Evolutionary conservation across 2,113 vertebrate genomes (phyloP).

Genomic region (Oxyruncus cristatus): DNA sequence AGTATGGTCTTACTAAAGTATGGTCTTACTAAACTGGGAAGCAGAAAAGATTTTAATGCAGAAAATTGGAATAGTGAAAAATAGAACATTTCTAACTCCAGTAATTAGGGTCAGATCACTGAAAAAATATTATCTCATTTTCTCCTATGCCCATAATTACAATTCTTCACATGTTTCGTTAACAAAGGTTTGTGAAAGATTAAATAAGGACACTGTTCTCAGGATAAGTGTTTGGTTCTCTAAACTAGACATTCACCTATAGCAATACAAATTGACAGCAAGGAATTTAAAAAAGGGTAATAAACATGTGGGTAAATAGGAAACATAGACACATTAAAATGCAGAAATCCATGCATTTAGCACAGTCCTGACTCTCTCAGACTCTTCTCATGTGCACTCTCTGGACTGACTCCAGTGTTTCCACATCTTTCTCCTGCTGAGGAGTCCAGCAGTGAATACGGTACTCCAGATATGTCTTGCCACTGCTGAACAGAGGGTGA

Average conservation of each 20-base stretch:
- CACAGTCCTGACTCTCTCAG: not conserved
- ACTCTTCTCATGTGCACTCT: not conserved
- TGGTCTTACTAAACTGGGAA: not conserved
- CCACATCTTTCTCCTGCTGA: not conserved
- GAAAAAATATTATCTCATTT: not conserved
- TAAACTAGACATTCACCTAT: not conserved
- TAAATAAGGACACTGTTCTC: not conserved
- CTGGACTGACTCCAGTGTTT: not conserved
- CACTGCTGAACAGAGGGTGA: not conserved
- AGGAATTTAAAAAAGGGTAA: not conserved
- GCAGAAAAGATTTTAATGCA: not conserved
- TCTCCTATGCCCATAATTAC: not conserved
- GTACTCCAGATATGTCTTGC: no score
- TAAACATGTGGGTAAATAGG: not conserved
- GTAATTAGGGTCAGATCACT: not conserved
- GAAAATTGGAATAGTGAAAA: not conserved
- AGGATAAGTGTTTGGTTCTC: not conserved
- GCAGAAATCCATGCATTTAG: not conserved
- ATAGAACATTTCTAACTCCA: not conserved
- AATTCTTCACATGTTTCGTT: not conserved
- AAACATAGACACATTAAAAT: not conserved
- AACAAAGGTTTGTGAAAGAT: not conserved
- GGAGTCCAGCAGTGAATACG: not conserved
- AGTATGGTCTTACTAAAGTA: not conserved
- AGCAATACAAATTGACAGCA: not conserved